Evolutionary conservation across 2,888 invertebrate genomes (phyloP), one percentile per base, ranked within the genome.

Genomic region (Trichopoda pennipes): DNA sequence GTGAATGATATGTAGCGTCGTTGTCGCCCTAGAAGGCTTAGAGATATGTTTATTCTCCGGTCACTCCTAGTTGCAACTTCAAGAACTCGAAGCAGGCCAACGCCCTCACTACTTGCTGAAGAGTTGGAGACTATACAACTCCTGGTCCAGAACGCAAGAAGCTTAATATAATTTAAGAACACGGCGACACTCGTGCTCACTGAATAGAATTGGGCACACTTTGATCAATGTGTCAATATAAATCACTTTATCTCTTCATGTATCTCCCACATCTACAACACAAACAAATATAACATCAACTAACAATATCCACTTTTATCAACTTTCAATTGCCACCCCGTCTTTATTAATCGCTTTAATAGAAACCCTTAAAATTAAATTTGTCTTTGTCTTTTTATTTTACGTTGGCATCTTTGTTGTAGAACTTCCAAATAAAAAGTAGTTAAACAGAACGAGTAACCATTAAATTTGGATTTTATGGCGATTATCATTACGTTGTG

Each of bases 401-500:
- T n/a, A n/a, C n/a, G n/a, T n/a, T n/a, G n/a, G 19, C 47, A 44
- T 64, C 19, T 78, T 47, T 19, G 8, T 35, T 55, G 23, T 19
- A 70, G 42, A 76, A 47, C 42, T 69, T 69, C 16, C 44, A 53
- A 77, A 72, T 44, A 60, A 58, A 79, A 81, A 68, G 74, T 58
- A 64, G 64, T 78, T 70, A 56, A 77, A 80, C 63, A 63, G 63
- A 84, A 87, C 87, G 86, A 87, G 86, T 86, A 87, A 87, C 87
- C 88, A 85, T 86, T 88, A 89, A 90, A 90, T 89, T 88, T 88
- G 87, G 91, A 91, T 91, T 91, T 91, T 90, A 91, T 90, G 90
- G 91, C 89, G 91, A 91, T 91, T 90, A 91, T 91, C 90, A 90
- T 90, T 90, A 90, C 89, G 68, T 89, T 90, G 89, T 91, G 90